phyloP scores from a whole-genome alignment of 2,797 vertebrate genomes.

The Helostoma temminkii region DNA sequence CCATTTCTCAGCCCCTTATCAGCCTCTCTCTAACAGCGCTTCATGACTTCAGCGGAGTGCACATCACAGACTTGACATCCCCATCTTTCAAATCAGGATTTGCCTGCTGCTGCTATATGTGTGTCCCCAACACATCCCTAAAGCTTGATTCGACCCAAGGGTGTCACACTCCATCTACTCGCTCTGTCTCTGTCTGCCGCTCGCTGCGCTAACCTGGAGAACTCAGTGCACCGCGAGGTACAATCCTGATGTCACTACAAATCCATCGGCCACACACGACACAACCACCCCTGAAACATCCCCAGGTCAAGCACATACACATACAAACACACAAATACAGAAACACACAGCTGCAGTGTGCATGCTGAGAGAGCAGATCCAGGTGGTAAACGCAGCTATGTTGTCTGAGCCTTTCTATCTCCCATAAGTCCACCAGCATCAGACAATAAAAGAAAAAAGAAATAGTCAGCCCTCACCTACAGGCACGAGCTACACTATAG shows the following conservation, averaged over 20 bases:
- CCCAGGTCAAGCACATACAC: constrained; percentile 51
- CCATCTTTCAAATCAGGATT: constrained; percentile 71
- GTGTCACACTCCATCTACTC: constrained; percentile 69
- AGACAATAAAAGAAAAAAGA: constrained; percentile 60
- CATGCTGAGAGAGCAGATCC: constrained; percentile 73
- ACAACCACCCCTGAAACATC: constrained; percentile 56
- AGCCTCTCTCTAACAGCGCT: constrained; percentile 38
- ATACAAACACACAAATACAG: constrained; percentile 2
- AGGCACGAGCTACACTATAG: constrained; percentile 45
- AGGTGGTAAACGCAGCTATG: constrained; percentile 62
- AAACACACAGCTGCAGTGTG: constrained; percentile 24
- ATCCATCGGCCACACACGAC: constrained; percentile 62
- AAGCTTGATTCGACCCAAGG: constrained; percentile 64
- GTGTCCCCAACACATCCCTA: constrained; percentile 59
- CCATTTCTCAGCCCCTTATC: constrained; percentile 32
- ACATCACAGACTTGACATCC: constrained; percentile 64
- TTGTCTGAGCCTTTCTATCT: constrained; percentile 72
- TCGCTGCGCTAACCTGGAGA: constrained; percentile 65
- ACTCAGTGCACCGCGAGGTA: constrained; percentile 66
- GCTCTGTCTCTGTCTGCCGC: constrained; percentile 45
- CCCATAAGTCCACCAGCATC: constrained; percentile 60
- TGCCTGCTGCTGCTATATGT: constrained; percentile 50
- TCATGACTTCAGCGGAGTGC: constrained; percentile 45
- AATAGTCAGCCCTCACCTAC: constrained; percentile 63
- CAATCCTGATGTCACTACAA: constrained; percentile 74